Evolutionary conservation across 2,113 vertebrate species (phyloP).

Genomic region (Heliornis fulica): DNA sequence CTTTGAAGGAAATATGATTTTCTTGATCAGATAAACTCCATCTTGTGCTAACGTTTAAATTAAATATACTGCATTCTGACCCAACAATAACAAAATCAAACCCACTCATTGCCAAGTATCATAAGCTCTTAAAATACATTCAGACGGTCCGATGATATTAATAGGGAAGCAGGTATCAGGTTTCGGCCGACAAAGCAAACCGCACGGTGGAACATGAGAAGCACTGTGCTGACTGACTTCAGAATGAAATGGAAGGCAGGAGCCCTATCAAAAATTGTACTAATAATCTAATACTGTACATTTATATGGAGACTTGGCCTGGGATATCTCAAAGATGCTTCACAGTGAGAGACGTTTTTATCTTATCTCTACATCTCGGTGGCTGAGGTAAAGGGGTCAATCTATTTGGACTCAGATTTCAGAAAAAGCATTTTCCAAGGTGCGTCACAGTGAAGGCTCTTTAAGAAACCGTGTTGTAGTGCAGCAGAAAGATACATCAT

Average conservation of each 20-base stretch:
- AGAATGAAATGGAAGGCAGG: slow-evolving; percentile 39
- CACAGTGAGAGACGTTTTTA: neutral
- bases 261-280: slow-evolving; percentile 13
- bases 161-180: slow-evolving; percentile 64
- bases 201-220: slow-evolving; percentile 56
- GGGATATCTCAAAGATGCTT: slow-evolving; percentile 13
- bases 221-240: slow-evolving; percentile 26
- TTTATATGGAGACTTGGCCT: neutral
- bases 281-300: neutral
- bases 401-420: neutral
- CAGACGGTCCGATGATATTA: slow-evolving; percentile 73
- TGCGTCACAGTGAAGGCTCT: neutral
- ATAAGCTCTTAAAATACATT: slow-evolving; percentile 71
- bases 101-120: slow-evolving; percentile 34
- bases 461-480: neutral
- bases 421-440: neutral
- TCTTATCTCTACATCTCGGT: slow-evolving; percentile 17
- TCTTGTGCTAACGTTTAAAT: slow-evolving; percentile 69
- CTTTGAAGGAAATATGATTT: slow-evolving; percentile 65
- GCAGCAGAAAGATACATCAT: neutral
- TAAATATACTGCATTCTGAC: slow-evolving; percentile 61
- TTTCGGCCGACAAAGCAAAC: slow-evolving; percentile 71
- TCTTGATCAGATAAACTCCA: slow-evolving; percentile 70
- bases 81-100: slow-evolving; percentile 76
- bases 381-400: slow-evolving; percentile 13